These are phyloP conservation scores for Solea senegalensis DNA, from an alignment of 2,113 vertebrate genomes.

Conservation along the genomic window DNA sequence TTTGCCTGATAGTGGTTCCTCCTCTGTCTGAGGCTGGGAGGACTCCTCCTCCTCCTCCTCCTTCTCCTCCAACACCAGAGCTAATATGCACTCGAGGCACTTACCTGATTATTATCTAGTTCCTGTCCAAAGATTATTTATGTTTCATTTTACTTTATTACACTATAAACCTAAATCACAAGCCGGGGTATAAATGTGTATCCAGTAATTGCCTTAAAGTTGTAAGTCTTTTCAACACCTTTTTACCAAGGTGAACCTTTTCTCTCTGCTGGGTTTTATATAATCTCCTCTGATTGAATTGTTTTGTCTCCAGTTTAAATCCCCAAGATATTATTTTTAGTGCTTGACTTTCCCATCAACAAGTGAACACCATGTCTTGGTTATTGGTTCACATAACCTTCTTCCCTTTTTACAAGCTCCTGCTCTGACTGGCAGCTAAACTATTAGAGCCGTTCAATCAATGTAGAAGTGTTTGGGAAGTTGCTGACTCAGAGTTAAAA, in stretches of 20 bases:
- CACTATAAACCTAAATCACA: constrained; percentile 1
- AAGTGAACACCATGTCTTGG: neutral
- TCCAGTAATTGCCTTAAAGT: neutral
- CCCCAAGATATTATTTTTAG: constrained; percentile 5
- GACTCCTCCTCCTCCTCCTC: neutral
- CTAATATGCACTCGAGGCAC: neutral
- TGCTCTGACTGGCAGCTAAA: constrained; percentile 4
- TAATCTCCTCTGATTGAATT: neutral
- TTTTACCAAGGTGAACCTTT: constrained; percentile 3
- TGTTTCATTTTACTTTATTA: constrained; percentile 31
- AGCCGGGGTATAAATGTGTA: neutral
- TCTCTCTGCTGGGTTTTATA: neutral
- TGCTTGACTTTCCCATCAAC: neutral
- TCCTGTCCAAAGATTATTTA: constrained; percentile 12
- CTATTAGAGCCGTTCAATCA: neutral
- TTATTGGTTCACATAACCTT: constrained; percentile 3
- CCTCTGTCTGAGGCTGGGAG: neutral
- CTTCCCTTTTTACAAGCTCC: neutral
- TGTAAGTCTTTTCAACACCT: neutral
- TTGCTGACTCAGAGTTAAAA: neutral
- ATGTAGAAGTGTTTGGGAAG: neutral
- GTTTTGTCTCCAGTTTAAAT: neutral
- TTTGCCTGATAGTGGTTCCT: neutral
- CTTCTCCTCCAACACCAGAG: no score
- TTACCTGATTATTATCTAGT: constrained; percentile 5